These are phyloP conservation scores for Hirtodrosophila duncani DNA, from an alignment of 2,888 invertebrate genomes.

Conservation along the genomic window DNA sequence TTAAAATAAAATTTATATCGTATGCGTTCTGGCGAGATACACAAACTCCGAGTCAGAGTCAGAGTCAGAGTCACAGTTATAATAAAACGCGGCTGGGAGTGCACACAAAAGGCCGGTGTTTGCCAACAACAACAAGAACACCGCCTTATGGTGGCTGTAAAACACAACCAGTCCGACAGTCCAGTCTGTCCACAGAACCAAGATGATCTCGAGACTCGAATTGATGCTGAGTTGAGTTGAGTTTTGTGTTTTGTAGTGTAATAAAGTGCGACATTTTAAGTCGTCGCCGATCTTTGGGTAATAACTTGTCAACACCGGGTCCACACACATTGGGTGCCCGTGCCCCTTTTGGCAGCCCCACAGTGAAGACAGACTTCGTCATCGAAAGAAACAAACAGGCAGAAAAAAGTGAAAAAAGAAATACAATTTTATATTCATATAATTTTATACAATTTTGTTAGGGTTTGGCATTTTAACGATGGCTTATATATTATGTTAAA, in stretches of 20 bases:
- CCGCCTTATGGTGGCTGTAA: conserved; percentile 48
- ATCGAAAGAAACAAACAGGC: conserved; percentile 27
- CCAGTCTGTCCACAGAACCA: conserved; percentile 19
- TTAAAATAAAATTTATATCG: conserved; percentile 70
- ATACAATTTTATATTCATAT: conserved; percentile 9
- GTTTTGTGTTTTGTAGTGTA: conserved; percentile 67
- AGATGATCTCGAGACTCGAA: conserved; percentile 14
- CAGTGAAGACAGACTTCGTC: conserved; percentile 41
- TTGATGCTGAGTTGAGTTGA: conserved; percentile 47
- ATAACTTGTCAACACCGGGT: conserved; percentile 74
- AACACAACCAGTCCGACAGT: conserved; percentile 53
- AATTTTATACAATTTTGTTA: conserved; percentile 2
- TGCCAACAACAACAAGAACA: conserved; percentile 55
- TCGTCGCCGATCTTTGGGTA: conserved; percentile 54
- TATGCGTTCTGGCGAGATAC: conserved; percentile 41
- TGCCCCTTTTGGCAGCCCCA: not conserved
- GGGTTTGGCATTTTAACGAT: conserved; percentile 26
- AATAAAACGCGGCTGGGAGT: conserved; percentile 67
- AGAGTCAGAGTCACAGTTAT: conserved; percentile 55
- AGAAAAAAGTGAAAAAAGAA: conserved; percentile 6
- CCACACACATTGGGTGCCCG: no score
- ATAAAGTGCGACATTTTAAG: conserved; percentile 71
- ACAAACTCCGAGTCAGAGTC: no score
- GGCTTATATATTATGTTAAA: conserved; percentile 30
- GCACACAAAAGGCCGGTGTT: conserved; percentile 67